Evolutionary conservation across 1,140 invertebrate species (phyloP), one percentile per base, ranked within the genome.

Genomic region (Ylistrum balloti): DNA sequence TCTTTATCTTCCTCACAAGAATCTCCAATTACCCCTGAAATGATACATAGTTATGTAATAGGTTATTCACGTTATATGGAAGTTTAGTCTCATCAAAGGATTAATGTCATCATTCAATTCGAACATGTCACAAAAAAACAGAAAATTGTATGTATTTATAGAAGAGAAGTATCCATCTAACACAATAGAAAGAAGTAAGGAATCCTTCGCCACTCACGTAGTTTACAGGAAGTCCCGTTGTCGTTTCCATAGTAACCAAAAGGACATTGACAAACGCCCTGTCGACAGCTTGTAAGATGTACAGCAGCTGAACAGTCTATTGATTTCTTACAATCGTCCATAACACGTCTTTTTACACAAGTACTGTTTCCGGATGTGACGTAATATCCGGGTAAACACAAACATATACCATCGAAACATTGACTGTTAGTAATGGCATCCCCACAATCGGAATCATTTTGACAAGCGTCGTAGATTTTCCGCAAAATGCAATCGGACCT

Each of bases 331-430:
- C 88, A 89, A 45, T 89, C 88, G 33, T 85, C 88, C 9, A 89
- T 86, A 11, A 85, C 34, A 45, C 88, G 88, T 86, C 41, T 28
- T 45, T 41, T 86, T n/a, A 74, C 3, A 11, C 56, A 74, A 11
- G 22, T 28, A 74, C 56, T 74, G 28, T 74, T 74, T 74, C 56
- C 56, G 56, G 56, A 74, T 28, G 56, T 74, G 56, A 74, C 56
- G 56, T 74, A 38, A 74, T 56, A 74, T 74, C 89, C 89, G 1
- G 38, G 32, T 33, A n/a, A 32, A 32, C 89, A 90, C 0, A 13
- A 0, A 87, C 89, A 90, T 0, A 86, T 87, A 20, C 28, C 35
- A 45, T 89, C 85, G 3, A 41, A 33, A 86, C 88, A 89, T 2
- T 33, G 22, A 32, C 74, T 86, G n/a, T 86, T 45, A 33, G 35